phyloP scores from a whole-genome alignment of 1,140 invertebrate species.

The Cydia strobilella region DNA sequence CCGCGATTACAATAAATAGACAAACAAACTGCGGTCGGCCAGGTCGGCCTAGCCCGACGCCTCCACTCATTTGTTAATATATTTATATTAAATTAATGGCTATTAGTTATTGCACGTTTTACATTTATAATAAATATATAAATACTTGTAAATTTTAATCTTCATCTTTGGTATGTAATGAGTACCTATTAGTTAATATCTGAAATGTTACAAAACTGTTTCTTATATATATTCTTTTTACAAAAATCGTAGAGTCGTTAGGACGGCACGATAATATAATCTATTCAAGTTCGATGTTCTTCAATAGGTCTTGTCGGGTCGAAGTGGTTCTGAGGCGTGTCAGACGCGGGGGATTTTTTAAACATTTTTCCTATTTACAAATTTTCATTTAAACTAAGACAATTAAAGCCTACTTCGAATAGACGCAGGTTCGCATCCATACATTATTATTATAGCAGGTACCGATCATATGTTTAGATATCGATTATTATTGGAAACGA shows the following conservation, averaged over 20 bases:
- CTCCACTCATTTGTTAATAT: conserved; percentile 76
- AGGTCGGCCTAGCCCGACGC: conserved; percentile 43
- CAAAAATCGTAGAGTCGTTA: conserved; percentile 80
- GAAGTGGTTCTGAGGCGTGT: conserved; percentile 54
- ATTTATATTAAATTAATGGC: conserved; percentile 78
- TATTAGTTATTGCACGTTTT: conserved; percentile 80
- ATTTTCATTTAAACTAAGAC: conserved; percentile 79
- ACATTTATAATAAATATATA: conserved; percentile 81
- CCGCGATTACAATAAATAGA: conserved; percentile 72
- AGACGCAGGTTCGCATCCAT: conserved; percentile 78
- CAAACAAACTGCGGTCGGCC: conserved; percentile 57
- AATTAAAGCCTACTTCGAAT: conserved; percentile 79
- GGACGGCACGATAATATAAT: conserved; percentile 78
- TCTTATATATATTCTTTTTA: conserved; percentile 79
- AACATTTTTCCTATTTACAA: conserved; percentile 74
- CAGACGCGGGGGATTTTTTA: conserved; percentile 66
- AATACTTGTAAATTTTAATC: conserved; percentile 80
- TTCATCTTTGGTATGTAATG: conserved; percentile 78
- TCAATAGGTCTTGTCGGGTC: conserved; percentile 70
- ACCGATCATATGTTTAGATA: conserved; percentile 76
- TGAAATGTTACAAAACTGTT: conserved; percentile 80
- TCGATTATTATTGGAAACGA: conserved; percentile 66
- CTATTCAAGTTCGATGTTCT: conserved; percentile 79
- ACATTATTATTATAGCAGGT: conserved; percentile 77
- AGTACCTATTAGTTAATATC: conserved; percentile 78